A percentile compares a stretch with the other conserved stretches of the same genome.
phyloP scores from a whole-genome alignment of 37 sponge, comb jelly and placozoan genomes.

The Ephydatia muelleri region DNA sequence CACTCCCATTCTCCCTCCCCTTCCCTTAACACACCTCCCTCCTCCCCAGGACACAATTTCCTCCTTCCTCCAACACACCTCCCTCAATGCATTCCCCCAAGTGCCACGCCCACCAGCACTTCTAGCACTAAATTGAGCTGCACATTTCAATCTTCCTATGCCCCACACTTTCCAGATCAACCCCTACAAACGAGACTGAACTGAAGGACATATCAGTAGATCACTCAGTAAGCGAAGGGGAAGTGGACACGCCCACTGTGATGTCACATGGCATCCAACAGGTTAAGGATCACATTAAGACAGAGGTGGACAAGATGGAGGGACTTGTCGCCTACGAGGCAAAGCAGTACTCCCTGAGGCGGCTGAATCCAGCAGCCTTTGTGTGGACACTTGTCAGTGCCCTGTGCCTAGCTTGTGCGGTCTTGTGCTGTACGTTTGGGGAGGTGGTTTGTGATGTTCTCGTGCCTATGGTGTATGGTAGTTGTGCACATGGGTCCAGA shows the following conservation, averaged over 20 bases:
- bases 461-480: too few species aligned
- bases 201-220: too few species aligned
- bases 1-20: background rate
- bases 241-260: background rate
- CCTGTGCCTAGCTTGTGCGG: constrained; percentile 1
- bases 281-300: background rate
- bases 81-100: too few species aligned
- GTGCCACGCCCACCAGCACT: too few species aligned
- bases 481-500: background rate
- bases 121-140: too few species aligned
- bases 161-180: too few species aligned
- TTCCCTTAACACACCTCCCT: background rate
- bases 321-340: background rate
- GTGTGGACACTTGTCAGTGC: constrained; percentile 20
- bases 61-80: too few species aligned
- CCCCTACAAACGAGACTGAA: too few species aligned
- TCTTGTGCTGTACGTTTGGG: constrained; percentile 40
- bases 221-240: too few species aligned
- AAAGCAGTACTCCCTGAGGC: background rate
- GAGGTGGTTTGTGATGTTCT: too few species aligned
- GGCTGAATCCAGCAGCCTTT: background rate
- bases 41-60: too few species aligned
- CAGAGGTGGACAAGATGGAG: background rate
- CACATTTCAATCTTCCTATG: too few species aligned
- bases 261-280: background rate